phyloP scores from a whole-genome alignment of 2,113 vertebrate species.

The Limnothrissa miodon region DNA sequence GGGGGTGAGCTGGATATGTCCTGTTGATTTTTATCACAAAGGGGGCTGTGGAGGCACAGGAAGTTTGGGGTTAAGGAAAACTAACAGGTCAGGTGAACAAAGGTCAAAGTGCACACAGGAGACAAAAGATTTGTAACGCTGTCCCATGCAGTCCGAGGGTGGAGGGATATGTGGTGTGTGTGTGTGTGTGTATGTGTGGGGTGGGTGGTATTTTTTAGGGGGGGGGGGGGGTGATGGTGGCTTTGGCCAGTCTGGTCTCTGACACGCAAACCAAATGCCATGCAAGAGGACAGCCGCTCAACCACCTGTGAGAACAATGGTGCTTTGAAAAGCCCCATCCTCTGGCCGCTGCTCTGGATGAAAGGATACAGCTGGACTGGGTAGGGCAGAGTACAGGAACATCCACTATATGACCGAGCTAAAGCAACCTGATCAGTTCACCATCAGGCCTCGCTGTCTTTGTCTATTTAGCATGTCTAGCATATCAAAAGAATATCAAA shows the following conservation, averaged over 20 bases:
- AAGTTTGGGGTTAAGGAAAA: constrained; percentile 51
- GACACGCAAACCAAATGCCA: not conserved
- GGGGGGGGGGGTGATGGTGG: not conserved
- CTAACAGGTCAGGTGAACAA: constrained; percentile 54
- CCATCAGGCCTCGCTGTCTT: not conserved
- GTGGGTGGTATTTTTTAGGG: no score
- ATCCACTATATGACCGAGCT: not conserved
- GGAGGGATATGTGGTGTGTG: no score
- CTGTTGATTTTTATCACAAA: constrained; percentile 41
- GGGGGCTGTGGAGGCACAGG: constrained; percentile 41
- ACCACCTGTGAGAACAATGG: constrained; percentile 65
- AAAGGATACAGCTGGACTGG: constrained; percentile 39
- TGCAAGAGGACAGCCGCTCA: constrained; percentile 4
- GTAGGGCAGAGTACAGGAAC: not conserved
- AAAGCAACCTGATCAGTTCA: not conserved
- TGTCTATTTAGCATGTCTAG: no score
- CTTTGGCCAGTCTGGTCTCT: not conserved
- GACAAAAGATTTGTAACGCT: constrained; percentile 65
- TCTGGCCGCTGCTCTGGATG: constrained; percentile 37
- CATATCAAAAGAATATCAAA: no score
- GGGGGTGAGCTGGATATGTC: not conserved
- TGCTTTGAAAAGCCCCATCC: constrained; percentile 63
- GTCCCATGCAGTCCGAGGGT: constrained; percentile 29
- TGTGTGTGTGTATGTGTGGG: no score
- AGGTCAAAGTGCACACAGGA: constrained; percentile 46